These are phyloP conservation scores for Catocala nupta DNA, from an alignment of 2,888 invertebrate species.

Conservation along the genomic window DNA sequence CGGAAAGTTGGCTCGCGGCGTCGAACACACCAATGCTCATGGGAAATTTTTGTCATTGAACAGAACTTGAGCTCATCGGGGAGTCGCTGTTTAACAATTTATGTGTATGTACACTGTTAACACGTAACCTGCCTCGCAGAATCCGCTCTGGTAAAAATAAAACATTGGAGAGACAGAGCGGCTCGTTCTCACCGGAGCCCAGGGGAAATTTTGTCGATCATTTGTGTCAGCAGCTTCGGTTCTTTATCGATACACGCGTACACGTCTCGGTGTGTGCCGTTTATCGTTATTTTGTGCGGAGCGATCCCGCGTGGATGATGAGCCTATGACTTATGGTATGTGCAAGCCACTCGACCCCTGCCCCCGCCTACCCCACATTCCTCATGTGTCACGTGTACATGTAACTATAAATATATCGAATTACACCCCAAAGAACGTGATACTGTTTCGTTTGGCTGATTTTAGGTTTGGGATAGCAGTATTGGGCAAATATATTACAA, in stretches of 20 bases:
- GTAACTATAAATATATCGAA: conserved; percentile 15
- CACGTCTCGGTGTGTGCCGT: conserved; percentile 44
- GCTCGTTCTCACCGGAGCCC: conserved; percentile 51
- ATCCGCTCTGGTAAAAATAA: conserved; percentile 57
- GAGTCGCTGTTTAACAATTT: conserved; percentile 60
- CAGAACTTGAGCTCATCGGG: conserved; percentile 50
- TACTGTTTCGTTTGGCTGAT: conserved; percentile 7
- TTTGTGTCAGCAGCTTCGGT: conserved; percentile 63
- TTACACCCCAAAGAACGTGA: conserved; percentile 2
- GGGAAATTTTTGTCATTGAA: conserved; percentile 65
- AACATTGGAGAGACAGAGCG: conserved; percentile 54
- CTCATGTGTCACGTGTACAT: conserved; percentile 1
- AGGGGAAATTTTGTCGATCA: conserved; percentile 68
- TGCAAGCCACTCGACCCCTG: neutral
- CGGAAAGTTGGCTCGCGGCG: conserved; percentile 29
- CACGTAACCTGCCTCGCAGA: conserved; percentile 51
- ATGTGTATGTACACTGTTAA: conserved; percentile 57
- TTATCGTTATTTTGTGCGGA: conserved; percentile 44
- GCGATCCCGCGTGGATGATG: conserved; percentile 27
- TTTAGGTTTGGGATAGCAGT: neutral
- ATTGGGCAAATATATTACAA: conserved; percentile 3
- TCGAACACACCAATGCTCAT: conserved; percentile 51
- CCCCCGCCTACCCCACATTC: neutral
- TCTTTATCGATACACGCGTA: conserved; percentile 58
- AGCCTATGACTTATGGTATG: conserved; percentile 7